phyloP scores from a whole-genome alignment of 23 tunicate species.

The Trididemnum nubilum region DNA sequence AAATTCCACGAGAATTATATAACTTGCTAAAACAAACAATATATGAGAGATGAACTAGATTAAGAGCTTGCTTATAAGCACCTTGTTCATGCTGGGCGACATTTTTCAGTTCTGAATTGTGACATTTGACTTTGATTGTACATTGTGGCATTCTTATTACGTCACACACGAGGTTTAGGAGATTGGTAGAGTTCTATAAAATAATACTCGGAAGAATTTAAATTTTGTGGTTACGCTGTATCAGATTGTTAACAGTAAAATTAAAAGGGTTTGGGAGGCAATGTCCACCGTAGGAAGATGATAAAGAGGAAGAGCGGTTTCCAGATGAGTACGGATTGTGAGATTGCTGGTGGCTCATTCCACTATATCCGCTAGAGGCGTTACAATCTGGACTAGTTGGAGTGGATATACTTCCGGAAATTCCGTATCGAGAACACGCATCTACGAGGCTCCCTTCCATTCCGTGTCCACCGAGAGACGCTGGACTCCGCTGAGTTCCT shows the following conservation, averaged over 20 bases:
- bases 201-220: no score
- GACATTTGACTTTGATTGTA: no score
- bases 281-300: constrained; percentile 24
- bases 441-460: constrained; percentile 55
- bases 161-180: no score
- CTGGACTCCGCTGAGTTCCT: constrained; percentile 43
- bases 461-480: constrained; percentile 25
- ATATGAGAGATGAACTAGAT: neutral
- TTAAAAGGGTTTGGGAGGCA: constrained; percentile 56
- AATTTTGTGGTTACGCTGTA: constrained; percentile 36
- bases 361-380: constrained; percentile 41
- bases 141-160: no score
- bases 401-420: constrained; percentile 42
- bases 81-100: neutral
- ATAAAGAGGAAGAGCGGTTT: constrained; percentile 10
- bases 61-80: neutral
- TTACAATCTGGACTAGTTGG: constrained; percentile 65
- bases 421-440: constrained; percentile 65
- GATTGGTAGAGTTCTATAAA: no score
- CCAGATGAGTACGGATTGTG: constrained; percentile 26
- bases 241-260: constrained; percentile 81
- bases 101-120: neutral
- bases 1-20: no score
- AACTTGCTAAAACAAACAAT: no score
- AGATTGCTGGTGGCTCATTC: constrained; percentile 15